A percentile compares a stretch with the other conserved stretches of the same genome.
Evolutionary conservation across 1,140 invertebrate genomes (phyloP).

Genomic region (Kradibia gibbosae): DNA sequence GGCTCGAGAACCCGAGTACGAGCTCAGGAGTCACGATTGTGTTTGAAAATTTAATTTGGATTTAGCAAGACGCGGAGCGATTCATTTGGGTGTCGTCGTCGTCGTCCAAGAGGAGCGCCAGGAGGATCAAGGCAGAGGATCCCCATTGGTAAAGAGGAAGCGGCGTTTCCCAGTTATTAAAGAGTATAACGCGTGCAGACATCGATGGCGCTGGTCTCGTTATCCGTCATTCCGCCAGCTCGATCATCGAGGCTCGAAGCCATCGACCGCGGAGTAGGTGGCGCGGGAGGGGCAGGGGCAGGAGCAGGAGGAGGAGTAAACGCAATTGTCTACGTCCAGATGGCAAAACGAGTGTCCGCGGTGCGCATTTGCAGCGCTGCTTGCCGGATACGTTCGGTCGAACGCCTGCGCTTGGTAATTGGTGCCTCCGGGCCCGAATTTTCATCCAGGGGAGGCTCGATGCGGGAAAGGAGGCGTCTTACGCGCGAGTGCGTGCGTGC

Average conservation of each 20-base stretch:
- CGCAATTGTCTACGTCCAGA: neutral
- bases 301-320: neutral
- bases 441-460: constrained; percentile 12
- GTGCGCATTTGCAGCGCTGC: neutral
- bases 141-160: neutral
- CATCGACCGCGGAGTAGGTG: neutral
- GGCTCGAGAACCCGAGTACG: neutral
- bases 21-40: neutral
- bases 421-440: constrained; percentile 6
- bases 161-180: neutral
- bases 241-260: neutral
- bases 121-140: too few relatives aligned
- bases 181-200: neutral
- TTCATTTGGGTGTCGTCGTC: too few relatives aligned
- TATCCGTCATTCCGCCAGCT: constrained; percentile 10
- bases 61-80: too few relatives aligned
- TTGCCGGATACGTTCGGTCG: constrained; percentile 12
- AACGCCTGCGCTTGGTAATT: constrained; percentile 4
- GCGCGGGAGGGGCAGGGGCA: neutral
- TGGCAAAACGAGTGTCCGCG: neutral
- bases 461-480: constrained; percentile 25
- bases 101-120: too few relatives aligned
- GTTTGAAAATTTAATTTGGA: neutral
- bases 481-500: neutral
- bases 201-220: neutral